Evolutionary conservation across 2,797 vertebrate species (phyloP).

Genomic region (Anabacerthia variegaticeps): DNA sequence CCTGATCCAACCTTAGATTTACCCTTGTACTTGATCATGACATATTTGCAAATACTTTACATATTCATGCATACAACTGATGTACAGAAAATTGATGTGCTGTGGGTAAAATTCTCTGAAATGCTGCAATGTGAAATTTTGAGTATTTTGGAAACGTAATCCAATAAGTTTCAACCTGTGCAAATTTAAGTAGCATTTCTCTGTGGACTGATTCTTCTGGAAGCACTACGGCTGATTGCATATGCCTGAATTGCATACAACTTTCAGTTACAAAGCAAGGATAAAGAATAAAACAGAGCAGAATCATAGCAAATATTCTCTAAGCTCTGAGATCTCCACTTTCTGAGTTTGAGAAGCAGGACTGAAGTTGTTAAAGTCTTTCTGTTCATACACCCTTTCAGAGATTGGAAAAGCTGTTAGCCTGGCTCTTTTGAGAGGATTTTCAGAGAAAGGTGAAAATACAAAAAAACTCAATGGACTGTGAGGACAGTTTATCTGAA

Average conservation of each 20-base stretch:
- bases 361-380: background rate
- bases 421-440: background rate
- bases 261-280: background rate
- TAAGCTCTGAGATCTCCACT: background rate
- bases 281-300: background rate
- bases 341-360: background rate
- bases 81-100: background rate
- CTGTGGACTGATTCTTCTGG: background rate
- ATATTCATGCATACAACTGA: background rate
- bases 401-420: background rate
- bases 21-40: background rate
- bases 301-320: slow-evolving; percentile 13
- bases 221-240: background rate
- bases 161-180: background rate
- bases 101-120: background rate
- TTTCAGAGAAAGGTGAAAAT: background rate
- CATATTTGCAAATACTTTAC: background rate
- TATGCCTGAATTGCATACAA: background rate
- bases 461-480: background rate
- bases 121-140: background rate
- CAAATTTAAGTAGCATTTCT: background rate
- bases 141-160: background rate
- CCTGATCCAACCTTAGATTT: background rate
- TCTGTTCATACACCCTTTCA: background rate
- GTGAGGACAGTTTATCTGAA: background rate